These are phyloP conservation scores for Metaphire vulgaris DNA, from an alignment of 1,140 invertebrate species.

Conservation along the genomic window DNA sequence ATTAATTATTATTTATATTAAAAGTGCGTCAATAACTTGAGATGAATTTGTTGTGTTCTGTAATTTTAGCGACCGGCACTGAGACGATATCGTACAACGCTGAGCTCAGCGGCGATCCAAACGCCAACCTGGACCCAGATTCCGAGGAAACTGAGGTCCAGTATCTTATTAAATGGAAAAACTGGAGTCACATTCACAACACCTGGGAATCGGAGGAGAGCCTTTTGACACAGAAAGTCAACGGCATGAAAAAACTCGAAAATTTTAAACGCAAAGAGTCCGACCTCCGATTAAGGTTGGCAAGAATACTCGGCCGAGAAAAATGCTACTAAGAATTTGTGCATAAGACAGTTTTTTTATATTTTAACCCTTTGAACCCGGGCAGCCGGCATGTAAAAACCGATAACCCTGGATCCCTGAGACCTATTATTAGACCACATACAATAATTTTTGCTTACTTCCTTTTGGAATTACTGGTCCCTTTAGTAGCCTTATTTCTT, in stretches of 20 bases:
- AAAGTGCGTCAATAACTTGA: background rate
- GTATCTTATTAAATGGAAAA: slow-evolving; percentile 97
- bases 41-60: background rate
- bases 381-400: no score
- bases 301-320: no score
- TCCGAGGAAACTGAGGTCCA: slow-evolving; percentile 63
- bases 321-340: no score
- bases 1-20: background rate
- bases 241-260: slow-evolving; percentile 93
- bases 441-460: no score
- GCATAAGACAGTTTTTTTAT: no score
- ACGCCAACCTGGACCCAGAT: slow-evolving; percentile 64
- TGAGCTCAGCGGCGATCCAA: slow-evolving; percentile 92
- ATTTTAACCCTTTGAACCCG: no score
- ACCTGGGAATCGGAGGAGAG: slow-evolving; percentile 93
- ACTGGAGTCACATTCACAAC: slow-evolving; percentile 98
- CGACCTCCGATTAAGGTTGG: slow-evolving; percentile 75
- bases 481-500: no score
- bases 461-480: no score
- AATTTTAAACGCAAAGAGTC: slow-evolving; percentile 88
- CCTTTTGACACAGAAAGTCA: slow-evolving; percentile 81
- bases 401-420: no score
- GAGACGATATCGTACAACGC: slow-evolving; percentile 91
- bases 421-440: no score
- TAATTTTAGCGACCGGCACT: slow-evolving; percentile 74